Evolutionary conservation across 1,140 invertebrate genomes (phyloP).

Genomic region (Drosophila parabipectinata): DNA sequence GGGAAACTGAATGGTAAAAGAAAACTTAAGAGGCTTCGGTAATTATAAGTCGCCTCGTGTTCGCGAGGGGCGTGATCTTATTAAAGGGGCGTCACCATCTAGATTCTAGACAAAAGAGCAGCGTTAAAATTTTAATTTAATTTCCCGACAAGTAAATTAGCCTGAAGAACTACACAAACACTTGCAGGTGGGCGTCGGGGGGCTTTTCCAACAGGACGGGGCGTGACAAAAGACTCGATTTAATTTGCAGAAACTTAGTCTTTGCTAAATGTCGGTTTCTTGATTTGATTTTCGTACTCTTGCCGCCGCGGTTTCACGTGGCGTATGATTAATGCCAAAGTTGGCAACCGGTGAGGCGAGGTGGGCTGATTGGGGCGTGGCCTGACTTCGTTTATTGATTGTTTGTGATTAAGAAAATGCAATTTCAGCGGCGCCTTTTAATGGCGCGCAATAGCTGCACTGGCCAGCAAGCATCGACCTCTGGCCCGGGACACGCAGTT

Average conservation of each 20-base stretch:
- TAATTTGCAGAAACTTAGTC: constrained; percentile 46
- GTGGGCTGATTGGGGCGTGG: constrained; percentile 33
- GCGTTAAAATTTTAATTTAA: constrained; percentile 48
- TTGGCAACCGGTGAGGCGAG: constrained; percentile 6
- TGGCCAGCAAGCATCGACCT: constrained; percentile 8
- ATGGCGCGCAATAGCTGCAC: constrained; percentile 50
- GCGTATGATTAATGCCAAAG: constrained; percentile 63
- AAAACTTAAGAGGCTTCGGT: constrained; percentile 26
- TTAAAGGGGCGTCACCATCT: constrained; percentile 51
- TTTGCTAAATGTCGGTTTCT: constrained; percentile 33
- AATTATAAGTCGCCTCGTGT: constrained; percentile 40
- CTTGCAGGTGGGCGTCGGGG: constrained; percentile 15
- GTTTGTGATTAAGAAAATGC: constrained; percentile 51
- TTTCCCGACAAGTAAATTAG: constrained; percentile 49
- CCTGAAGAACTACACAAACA: constrained; percentile 4
- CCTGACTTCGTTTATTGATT: constrained; percentile 51
- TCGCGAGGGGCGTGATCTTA: constrained; percentile 6
- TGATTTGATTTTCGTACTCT: constrained; percentile 34
- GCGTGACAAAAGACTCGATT: constrained; percentile 29
- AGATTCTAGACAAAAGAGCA: constrained; percentile 32
- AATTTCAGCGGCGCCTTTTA: constrained; percentile 65
- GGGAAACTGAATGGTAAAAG: constrained; percentile 30
- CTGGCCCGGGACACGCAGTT: constrained; percentile 28
- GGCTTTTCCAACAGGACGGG: not conserved
- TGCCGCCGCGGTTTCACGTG: constrained; percentile 27